A percentile compares a stretch with the other conserved stretches of the same genome.
phyloP scores from a whole-genome alignment of 2,113 vertebrate genomes.

The Istiophorus platypterus region DNA sequence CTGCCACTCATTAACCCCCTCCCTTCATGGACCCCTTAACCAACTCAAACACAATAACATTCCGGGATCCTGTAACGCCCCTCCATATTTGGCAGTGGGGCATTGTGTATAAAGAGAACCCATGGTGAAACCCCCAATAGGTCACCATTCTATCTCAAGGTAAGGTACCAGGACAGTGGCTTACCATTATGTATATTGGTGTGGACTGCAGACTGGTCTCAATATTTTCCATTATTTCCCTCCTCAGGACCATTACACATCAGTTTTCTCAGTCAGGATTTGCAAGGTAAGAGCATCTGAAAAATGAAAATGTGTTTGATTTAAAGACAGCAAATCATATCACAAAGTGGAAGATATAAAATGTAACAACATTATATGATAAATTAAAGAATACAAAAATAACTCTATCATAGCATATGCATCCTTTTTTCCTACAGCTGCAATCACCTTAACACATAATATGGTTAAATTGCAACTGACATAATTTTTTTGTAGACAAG shows the following conservation, averaged over 20 bases:
- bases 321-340: background rate
- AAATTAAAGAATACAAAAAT: background rate
- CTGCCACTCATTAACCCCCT: constrained; percentile 68
- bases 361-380: background rate
- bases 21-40: constrained; percentile 54
- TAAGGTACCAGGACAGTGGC: constrained; percentile 61
- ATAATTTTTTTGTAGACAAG: background rate
- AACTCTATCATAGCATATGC: background rate
- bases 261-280: constrained; percentile 50
- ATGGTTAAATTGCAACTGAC: background rate
- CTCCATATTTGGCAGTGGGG: constrained; percentile 82
- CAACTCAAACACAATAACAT: constrained; percentile 78
- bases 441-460: background rate
- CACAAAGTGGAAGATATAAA: background rate
- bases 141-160: constrained; percentile 80
- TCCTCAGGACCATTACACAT: constrained; percentile 63
- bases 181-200: constrained; percentile 2
- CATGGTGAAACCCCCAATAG: constrained; percentile 63
- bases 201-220: background rate
- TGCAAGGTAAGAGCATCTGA: constrained; percentile 65
- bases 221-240: constrained; percentile 36
- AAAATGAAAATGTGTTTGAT: background rate
- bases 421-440: background rate
- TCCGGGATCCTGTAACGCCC: constrained; percentile 70
- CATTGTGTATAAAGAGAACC: constrained; percentile 82